Evolutionary conservation across 2,113 vertebrate genomes (phyloP).

Genomic region (Paratilapia polleni): DNA sequence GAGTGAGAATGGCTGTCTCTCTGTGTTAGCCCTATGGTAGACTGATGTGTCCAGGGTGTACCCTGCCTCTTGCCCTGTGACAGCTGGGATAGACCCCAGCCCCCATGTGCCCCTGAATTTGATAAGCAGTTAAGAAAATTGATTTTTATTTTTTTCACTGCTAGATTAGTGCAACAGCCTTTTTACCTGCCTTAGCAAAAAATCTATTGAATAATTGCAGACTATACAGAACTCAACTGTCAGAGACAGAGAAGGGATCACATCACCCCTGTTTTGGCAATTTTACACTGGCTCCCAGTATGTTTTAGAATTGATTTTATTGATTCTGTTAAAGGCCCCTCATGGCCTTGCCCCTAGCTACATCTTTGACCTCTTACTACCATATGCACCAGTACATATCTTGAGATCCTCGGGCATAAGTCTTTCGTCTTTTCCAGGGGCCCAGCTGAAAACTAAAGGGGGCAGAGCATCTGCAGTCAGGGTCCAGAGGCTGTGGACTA

Average conservation of each 20-base stretch:
- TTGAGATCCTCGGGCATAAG: background rate
- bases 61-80: background rate
- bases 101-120: background rate
- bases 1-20: background rate
- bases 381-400: background rate
- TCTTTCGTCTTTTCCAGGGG: background rate
- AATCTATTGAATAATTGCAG: too few relatives aligned
- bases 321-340: too few relatives aligned
- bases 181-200: too few relatives aligned
- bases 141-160: too few relatives aligned
- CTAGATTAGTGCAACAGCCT: too few relatives aligned
- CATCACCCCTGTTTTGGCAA: too few relatives aligned
- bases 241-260: too few relatives aligned
- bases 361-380: background rate
- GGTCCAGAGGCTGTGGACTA: background rate
- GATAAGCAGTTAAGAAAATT: background rate
- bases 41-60: background rate
- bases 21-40: background rate
- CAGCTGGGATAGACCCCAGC: background rate
- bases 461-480: background rate
- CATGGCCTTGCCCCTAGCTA: too few relatives aligned
- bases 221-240: too few relatives aligned
- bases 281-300: too few relatives aligned
- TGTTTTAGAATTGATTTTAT: too few relatives aligned
- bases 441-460: rapidly evolving